phyloP scores from a whole-genome alignment of 2,113 vertebrate genomes.

The Periophthalmus modestus region DNA sequence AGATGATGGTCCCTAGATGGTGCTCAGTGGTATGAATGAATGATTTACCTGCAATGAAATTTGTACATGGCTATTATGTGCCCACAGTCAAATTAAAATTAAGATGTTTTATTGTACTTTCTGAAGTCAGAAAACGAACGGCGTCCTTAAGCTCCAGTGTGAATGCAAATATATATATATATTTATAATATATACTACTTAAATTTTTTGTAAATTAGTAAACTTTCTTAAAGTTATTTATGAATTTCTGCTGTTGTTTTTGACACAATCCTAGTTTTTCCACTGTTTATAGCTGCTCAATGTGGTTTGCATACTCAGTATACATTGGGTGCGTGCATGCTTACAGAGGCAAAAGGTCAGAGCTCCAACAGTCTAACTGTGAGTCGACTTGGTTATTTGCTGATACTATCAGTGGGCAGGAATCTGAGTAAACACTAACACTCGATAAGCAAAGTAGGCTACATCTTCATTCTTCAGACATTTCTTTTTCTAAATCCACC shows the following conservation, averaged over 20 bases:
- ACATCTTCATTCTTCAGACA: conserved; percentile 46
- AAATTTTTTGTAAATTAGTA: no score
- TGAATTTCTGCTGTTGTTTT: conserved; percentile 19
- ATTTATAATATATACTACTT: background rate
- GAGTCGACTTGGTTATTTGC: conserved; percentile 74
- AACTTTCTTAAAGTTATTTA: background rate
- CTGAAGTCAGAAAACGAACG: background rate
- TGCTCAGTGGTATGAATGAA: background rate
- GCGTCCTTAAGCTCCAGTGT: background rate
- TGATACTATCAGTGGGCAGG: conserved; percentile 73
- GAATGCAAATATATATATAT: background rate
- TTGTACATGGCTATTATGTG: background rate
- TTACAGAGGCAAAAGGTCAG: conserved; percentile 54
- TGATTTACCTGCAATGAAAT: background rate
- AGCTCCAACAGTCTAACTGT: conserved; percentile 52
- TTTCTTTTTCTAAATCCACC: conserved; percentile 1
- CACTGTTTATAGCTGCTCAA: conserved; percentile 48
- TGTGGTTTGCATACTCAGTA: conserved; percentile 24
- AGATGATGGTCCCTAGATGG: background rate
- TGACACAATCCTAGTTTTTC: conserved; percentile 23
- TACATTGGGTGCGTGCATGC: conserved; percentile 22
- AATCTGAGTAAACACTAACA: conserved; percentile 76
- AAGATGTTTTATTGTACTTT: background rate
- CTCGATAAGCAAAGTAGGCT: conserved; percentile 61
- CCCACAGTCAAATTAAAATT: background rate